Evolutionary conservation across 1,140 invertebrate species (phyloP).

Genomic region (Zaprionus inermis): DNA sequence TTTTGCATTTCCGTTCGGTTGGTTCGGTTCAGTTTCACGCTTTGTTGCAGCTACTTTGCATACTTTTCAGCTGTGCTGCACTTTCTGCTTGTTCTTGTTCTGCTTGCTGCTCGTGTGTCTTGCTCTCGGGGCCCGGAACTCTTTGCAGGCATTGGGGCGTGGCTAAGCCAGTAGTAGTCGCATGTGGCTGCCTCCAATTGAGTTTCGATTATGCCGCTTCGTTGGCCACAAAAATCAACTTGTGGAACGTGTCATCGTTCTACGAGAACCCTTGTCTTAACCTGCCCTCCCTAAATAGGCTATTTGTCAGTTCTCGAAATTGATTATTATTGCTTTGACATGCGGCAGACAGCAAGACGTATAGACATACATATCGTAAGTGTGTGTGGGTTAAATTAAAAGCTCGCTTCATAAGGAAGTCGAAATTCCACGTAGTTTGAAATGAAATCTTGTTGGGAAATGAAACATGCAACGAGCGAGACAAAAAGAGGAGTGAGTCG

Average conservation of each 20-base stretch:
- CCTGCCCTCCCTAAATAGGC: not conserved
- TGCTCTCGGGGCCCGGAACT: not conserved
- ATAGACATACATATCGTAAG: not conserved
- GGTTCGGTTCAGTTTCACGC: conserved; percentile 43
- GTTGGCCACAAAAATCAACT: conserved; percentile 42
- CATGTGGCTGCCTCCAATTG: conserved; percentile 42
- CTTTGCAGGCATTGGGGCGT: conserved; percentile 11
- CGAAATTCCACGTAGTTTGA: conserved; percentile 52
- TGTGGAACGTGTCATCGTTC: conserved; percentile 36
- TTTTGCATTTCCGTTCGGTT: conserved; percentile 51
- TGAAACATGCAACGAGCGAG: conserved; percentile 59
- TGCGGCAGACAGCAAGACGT: not conserved
- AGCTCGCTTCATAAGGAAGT: conserved; percentile 36
- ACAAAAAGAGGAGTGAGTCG: conserved; percentile 13
- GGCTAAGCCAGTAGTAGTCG: conserved; percentile 25
- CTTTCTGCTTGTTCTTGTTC: conserved; percentile 14
- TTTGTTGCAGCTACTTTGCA: conserved; percentile 64
- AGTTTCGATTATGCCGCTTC: conserved; percentile 53
- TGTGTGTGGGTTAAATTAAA: conserved; percentile 15
- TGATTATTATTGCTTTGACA: conserved; percentile 5
- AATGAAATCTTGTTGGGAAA: conserved; percentile 62
- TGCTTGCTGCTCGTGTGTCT: not conserved
- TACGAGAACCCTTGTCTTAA: not conserved
- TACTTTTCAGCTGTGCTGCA: conserved; percentile 46
- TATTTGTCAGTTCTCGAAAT: conserved; percentile 4